Percentiles rank a stretch among this genome's conserved stretches.
phyloP scores from a whole-genome alignment of 2,113 vertebrate genomes.

The Gobio gobio region DNA sequence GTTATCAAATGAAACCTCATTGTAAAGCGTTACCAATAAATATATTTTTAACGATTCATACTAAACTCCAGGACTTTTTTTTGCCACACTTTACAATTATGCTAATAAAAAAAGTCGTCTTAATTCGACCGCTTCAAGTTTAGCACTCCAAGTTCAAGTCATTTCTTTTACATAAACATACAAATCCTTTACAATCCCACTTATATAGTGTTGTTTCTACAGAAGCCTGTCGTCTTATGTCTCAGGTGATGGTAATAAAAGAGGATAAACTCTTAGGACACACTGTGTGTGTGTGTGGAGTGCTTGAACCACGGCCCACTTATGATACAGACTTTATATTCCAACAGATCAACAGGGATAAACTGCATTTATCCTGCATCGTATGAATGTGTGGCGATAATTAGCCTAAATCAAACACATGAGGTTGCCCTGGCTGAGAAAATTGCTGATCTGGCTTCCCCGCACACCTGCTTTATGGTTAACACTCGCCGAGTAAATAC shows the following conservation, averaged over 20 bases:
- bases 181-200: background rate
- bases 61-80: too few relatives aligned
- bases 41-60: too few relatives aligned
- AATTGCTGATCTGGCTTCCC: constrained; percentile 65
- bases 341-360: constrained; percentile 17
- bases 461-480: constrained; percentile 68
- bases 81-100: background rate
- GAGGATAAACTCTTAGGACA: background rate
- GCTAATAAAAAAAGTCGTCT: background rate
- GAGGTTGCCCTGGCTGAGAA: constrained; percentile 64
- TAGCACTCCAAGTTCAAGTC: background rate
- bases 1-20: too few relatives aligned
- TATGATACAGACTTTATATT: background rate
- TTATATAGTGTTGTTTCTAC: background rate
- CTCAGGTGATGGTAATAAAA: constrained; percentile 5
- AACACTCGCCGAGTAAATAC: constrained; percentile 64
- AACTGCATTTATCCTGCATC: background rate
- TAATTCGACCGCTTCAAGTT: too few relatives aligned
- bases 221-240: background rate
- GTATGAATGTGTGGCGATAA: constrained; percentile 65
- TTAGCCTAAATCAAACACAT: constrained; percentile 74
- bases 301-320: background rate
- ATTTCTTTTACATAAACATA: background rate
- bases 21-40: too few relatives aligned
- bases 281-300: too few relatives aligned